phyloP scores from a whole-genome alignment of 2,888 invertebrate genomes.

The Tetragonula carbonaria region DNA sequence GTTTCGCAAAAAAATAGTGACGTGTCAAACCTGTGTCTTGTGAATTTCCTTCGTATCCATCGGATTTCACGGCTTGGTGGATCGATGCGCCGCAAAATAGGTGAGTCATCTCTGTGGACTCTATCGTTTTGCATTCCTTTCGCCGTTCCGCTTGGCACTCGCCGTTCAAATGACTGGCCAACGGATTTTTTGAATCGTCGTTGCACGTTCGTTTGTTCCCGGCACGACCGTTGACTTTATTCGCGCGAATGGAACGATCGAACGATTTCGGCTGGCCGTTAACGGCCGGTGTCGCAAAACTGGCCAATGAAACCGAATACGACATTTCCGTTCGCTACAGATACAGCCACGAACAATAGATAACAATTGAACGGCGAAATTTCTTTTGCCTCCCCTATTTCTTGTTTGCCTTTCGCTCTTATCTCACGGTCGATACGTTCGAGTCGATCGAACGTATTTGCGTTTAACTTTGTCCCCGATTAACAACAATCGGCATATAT shows the following conservation, averaged over 20 bases:
- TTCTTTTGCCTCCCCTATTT: constrained; percentile 38
- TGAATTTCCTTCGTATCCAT: constrained; percentile 21
- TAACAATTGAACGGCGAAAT: constrained; percentile 35
- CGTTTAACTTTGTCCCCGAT: constrained; percentile 5
- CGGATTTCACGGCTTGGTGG: constrained; percentile 51
- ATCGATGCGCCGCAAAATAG: constrained; percentile 57
- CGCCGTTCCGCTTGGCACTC: neutral
- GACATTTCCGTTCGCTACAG: constrained; percentile 37
- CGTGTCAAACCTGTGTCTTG: constrained; percentile 40
- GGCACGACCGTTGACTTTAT: neutral
- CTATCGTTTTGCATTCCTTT: constrained; percentile 59
- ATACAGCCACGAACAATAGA: constrained; percentile 28
- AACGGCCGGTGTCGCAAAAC: constrained; percentile 11
- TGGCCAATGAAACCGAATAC: constrained; percentile 8
- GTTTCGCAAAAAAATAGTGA: neutral
- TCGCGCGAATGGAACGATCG: constrained; percentile 1
- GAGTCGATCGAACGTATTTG: constrained; percentile 27
- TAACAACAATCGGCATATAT: neutral
- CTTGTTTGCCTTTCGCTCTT: constrained; percentile 40
- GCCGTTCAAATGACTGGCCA: constrained; percentile 9
- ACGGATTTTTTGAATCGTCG: constrained; percentile 11
- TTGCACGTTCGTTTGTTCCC: neutral
- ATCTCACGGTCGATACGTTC: constrained; percentile 43
- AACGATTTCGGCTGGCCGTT: constrained; percentile 12
- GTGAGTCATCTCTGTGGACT: constrained; percentile 67